Base-by-base conservation (phyloP, 2,113 vertebrate genomes). In the Bambusicola thoracicus region DNA sequence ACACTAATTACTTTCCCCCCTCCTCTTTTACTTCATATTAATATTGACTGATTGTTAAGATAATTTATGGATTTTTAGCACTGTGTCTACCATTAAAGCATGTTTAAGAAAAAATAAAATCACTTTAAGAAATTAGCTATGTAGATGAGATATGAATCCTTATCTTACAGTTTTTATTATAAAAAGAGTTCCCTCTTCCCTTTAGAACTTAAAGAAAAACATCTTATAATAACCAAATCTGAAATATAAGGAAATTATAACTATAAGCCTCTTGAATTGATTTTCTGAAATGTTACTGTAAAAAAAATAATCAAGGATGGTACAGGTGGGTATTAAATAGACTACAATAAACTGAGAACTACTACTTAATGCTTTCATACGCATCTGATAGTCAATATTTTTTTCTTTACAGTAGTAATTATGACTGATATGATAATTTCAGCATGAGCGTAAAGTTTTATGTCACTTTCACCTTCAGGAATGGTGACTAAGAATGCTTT, bases 231-330 rank as follows among this genome's bases (percentile, higher is more conserved):
- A 49, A 11, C 2, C 34, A 55, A 72, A 3, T 32, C 30, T 49
- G 48, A 91, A 77, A 56, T 49, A 55, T 11, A 67, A 63, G 11
- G 8, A 59, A 85, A 41, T 72, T n/a, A 25, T 34, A 77, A 67
- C 4, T 73, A 1, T 68, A 81, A 74, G 49, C 13, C 1, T 78
- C 0, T 0, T 67, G 6, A 76, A 1, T 1, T 38, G 19, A 27
- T 73, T 75, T 94, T 82, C 51, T 79, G 34, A 79, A 82, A 34
- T 19, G 4, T 56, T 73, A 24, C 15, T 29, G 4, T 38, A 49
- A 69, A 78, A 61, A 11, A 27, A 27, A 83, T 29, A 4, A 29
- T 3, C 4, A 13, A 48, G 1, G 11, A 41, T 51, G 53, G 0
- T 10, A 44, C 0, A 46, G 4, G 40, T 76, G 89, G 44, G 20